These are phyloP conservation scores for Sisyra terminalis DNA, from an alignment of 2,888 invertebrate genomes.

Conservation along the genomic window DNA sequence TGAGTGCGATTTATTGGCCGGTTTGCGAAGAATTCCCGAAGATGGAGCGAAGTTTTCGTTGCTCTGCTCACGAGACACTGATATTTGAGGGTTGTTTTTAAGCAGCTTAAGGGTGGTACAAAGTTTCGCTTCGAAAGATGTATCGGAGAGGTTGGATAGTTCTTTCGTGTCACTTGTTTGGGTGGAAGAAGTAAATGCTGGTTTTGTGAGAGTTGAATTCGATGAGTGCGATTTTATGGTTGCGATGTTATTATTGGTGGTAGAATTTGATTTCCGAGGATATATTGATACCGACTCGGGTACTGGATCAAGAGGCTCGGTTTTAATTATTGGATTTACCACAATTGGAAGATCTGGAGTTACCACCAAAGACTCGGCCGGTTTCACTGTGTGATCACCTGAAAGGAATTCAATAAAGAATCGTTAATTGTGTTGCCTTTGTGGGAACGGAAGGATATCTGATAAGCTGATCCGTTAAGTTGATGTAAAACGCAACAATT, in stretches of 20 bases:
- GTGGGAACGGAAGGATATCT: no score
- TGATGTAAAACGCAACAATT: no score
- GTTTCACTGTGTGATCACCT: slow-evolving; percentile 9
- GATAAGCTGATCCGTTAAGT: no score
- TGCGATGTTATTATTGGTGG: background rate
- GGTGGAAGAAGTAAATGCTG: slow-evolving; percentile 9
- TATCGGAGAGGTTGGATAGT: background rate
- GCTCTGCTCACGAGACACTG: slow-evolving; percentile 3
- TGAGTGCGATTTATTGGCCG: slow-evolving; percentile 5
- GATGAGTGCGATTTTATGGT: background rate
- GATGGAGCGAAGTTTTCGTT: slow-evolving; percentile 22
- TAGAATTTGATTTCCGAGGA: background rate
- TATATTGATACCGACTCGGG: slow-evolving; percentile 1
- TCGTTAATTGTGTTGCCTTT: no score
- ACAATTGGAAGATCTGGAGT: slow-evolving; percentile 7
- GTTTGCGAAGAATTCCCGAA: slow-evolving; percentile 29
- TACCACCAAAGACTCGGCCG: slow-evolving; percentile 8
- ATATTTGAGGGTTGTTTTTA: slow-evolving; percentile 8
- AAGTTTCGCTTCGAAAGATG: slow-evolving; percentile 1
- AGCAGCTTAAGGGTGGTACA: slow-evolving; percentile 5
- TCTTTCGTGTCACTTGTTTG: slow-evolving; percentile 2
- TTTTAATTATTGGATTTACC: slow-evolving; percentile 4
- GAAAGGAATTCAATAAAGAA: background rate
- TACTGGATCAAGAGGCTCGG: slow-evolving; percentile 2
- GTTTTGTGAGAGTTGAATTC: slow-evolving; percentile 6